Evolutionary conservation across 1,140 invertebrate species (phyloP), one percentile per base, ranked within the genome.

Genomic region (Pogonus chalceus): DNA sequence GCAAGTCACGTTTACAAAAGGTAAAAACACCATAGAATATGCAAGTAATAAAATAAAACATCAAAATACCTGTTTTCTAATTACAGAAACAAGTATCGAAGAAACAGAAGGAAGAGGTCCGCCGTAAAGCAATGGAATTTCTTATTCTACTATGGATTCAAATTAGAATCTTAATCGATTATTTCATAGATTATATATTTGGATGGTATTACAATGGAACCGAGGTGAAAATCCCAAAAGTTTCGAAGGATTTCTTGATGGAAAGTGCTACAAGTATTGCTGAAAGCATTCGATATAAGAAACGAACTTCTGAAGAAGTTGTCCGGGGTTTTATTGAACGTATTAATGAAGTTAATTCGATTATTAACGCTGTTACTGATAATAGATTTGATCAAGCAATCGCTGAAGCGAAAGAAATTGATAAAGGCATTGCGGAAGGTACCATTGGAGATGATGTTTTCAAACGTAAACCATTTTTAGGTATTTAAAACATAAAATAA

Each of bases 351-450:
- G 83, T 92, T 0, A 91, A 94, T 69, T 73, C 74, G 9, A 71
- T 86, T 20, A 62, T 93, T 24, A 94, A 94, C 73, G 83, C 88
- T 22, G 76, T 94, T 1, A 87, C 90, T 0, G 88, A 91, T 62
- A 78, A 88, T 61, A 67, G 89, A 64, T 88, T 80, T 65, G 76
- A 82, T 12, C 80, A 79, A 21, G 91, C 91, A 0, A 65, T 93
- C 4, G 69, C 81, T 56, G 87, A 92, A 61, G 91, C 92, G 0
- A 72, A 74, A 56, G 68, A 74, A 57, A 76, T 88, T 12, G 92
- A 96, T 68, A 65, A 76, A 59, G 70, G 79, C 31, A 76, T 92
- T 20, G 69, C 73, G 53, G 73, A 68, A 18, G 74, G 79, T 9
- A 60, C 63, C 47, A 62, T 76, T n/a, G 64, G 69, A 0, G 73